A percentile compares a stretch with the other conserved stretches of the same genome.
Conservation (phyloP, 2,113 vertebrate genomes). For the Globicephala melas region DNA sequence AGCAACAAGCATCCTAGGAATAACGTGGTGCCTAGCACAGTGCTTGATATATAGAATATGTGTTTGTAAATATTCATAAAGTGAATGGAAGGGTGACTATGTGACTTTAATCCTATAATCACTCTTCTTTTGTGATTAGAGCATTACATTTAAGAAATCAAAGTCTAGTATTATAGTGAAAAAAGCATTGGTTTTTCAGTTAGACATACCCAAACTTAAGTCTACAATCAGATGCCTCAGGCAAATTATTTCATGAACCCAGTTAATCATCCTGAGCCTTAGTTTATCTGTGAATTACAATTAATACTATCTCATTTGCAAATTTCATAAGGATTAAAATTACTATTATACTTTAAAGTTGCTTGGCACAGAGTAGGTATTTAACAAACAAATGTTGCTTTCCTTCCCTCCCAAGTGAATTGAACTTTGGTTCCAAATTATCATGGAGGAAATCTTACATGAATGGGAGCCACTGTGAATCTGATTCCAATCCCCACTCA, state of each 20-base stretch:
- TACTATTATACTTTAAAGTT: conserved; percentile 14
- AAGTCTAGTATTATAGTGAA: not conserved
- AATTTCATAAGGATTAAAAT: not conserved
- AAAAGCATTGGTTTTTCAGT: not conserved
- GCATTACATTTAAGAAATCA: not conserved
- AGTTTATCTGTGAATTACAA: not conserved
- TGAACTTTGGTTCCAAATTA: conserved; percentile 22
- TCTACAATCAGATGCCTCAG: not conserved
- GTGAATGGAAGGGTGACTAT: not conserved
- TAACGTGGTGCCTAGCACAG: not conserved
- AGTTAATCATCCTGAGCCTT: not conserved
- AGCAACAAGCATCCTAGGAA: not conserved
- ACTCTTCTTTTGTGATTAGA: not conserved
- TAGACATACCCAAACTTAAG: not conserved
- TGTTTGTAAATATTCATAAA: conserved; percentile 15
- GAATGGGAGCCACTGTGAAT: not conserved
- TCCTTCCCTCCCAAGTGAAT: not conserved
- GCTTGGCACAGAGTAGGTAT: not conserved
- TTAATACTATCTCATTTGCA: not conserved
- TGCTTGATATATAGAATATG: not conserved
- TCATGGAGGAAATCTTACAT: not conserved
- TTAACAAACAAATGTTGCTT: not conserved
- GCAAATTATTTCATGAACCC: not conserved
- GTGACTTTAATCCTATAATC: not conserved
- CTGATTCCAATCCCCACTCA: not conserved